Evolutionary conservation across 2,888 invertebrate species (phyloP), one percentile per base, ranked within the genome.

Genomic region (Trichopoda pennipes): DNA sequence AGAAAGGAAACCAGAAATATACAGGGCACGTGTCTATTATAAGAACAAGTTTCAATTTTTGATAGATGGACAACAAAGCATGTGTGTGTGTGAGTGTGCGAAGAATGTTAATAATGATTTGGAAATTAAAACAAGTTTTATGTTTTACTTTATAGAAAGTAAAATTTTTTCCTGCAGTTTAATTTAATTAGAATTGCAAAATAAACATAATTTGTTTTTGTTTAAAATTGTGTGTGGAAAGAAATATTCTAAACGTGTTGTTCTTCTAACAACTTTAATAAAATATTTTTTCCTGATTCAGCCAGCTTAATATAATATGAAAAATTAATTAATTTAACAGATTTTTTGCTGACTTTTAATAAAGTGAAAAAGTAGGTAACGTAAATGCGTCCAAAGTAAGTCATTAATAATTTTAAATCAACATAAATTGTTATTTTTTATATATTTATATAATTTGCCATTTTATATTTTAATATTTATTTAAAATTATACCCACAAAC

Each of bases 391-490:
- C 19, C 17, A 1, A 8, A 9, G 12, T 0, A 7, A 38, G 21
- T 19, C 2, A 23, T 38, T 38, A 66, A 66, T 53, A 42, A 38
- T 23, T 47, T 63, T 1, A 64, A 64, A 38, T 28, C n/a, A 32
- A 19, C 49, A 66, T 51, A 4, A 6, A 8, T n/a, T 66, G 12
- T 44, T 16, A n/a, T 19, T 17, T 12, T 55, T 51, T 55, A 53
- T 47, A 12, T 14, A n/a, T n/a, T n/a, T n/a, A 35, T 32, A 35
- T 70, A 63, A 73, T 73, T 77, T 77, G 72, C 73, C 69, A 81
- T 77, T 77, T 77, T 44, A 51, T 81, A 73, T 77, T 73, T 69
- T n/a, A n/a, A n/a, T 51, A 77, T 81, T 72, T 56, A 73, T 49
- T 73, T 60, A 42, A 81, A 76, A 63, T 66, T 61, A 72, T 72